A percentile compares a stretch with the other conserved stretches of the same genome.
Conservation (phyloP, 2,888 invertebrate species). For the Hipparchia sbordonii region DNA sequence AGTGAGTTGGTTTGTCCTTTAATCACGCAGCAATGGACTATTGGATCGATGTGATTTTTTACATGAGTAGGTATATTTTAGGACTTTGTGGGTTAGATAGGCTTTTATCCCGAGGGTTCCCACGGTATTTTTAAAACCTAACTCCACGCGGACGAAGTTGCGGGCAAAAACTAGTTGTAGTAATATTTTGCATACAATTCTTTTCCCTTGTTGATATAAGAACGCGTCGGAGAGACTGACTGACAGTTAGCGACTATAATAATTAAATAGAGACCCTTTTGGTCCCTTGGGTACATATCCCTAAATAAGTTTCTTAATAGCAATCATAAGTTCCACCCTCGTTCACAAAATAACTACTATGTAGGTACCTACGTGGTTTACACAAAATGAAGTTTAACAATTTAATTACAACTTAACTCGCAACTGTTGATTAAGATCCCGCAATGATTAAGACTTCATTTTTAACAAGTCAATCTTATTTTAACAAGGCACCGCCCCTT, state of each 20-base stretch:
- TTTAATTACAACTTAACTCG: constrained; percentile 23
- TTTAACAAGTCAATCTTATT: constrained; percentile 33
- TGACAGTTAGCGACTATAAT: neutral
- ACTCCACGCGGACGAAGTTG: no score
- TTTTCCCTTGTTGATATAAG: neutral
- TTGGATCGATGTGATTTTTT: no score
- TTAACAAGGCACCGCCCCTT: constrained; percentile 30
- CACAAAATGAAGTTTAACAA: constrained; percentile 24
- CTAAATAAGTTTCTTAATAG: constrained; percentile 11
- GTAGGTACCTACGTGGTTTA: neutral
- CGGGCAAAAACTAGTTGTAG: no score
- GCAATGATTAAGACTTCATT: constrained; percentile 29
- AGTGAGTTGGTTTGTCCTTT: no score
- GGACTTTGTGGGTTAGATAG: no score
- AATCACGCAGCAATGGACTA: no score
- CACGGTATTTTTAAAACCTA: no score
- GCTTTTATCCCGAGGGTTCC: no score
- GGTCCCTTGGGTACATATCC: neutral
- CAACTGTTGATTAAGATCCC: constrained; percentile 25
- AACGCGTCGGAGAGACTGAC: neutral
- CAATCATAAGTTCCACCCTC: constrained; percentile 2
- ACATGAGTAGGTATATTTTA: no score
- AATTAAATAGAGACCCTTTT: constrained; percentile 6
- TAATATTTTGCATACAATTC: neutral
- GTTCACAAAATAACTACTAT: neutral